Evolutionary conservation across 2,797 vertebrate genomes (phyloP), one percentile per base, ranked within the genome.

Genomic region (Argyrosomus regius): DNA sequence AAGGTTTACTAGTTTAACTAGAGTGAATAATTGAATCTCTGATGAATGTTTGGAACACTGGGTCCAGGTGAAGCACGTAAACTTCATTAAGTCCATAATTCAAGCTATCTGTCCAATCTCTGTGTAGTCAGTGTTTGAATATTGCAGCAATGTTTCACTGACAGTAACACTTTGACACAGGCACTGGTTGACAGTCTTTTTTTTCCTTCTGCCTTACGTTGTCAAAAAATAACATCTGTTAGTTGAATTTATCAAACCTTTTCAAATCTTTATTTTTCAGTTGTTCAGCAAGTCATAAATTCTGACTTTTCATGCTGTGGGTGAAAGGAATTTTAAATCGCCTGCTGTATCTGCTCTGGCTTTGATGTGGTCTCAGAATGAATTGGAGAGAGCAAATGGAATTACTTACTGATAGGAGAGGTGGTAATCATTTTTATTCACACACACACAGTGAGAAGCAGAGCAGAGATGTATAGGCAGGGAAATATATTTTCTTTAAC

Each of bases 341-440:
- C 77, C 87, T 85, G 88, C 90, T 91, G 90, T 91, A 92, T 92
- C 89, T 88, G 80, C 89, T 82, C 81, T 70, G 84, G 84, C 92
- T 94, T 91, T 94, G 91, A 94, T 94, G 90, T 92, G 91, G 84
- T 85, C 84, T 90, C 86, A 73, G 88, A 93, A 87, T 91, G 84
- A 91, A 92, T 89, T 87, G 88, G 87, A 88, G 86, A 83, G 90
- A 91, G 91, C 88, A 91, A 93, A 94, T 91, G 91, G 92, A 93
- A 93, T 92, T 92, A 91, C 91, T 92, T 88, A 93, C 87, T 92
- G 90, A 91, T 91, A 91, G 88, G 72, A 90, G 89, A 89, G 92
- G 93, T 89, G 84, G 87, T 91, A 89, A 94, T 93, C 90, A 90
- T 90, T 93, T 93, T 89, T 91, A 92, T 87, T 90, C 92, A 86